Conservation (phyloP, 2,113 vertebrate species). For the Recurvirostra avosetta region DNA sequence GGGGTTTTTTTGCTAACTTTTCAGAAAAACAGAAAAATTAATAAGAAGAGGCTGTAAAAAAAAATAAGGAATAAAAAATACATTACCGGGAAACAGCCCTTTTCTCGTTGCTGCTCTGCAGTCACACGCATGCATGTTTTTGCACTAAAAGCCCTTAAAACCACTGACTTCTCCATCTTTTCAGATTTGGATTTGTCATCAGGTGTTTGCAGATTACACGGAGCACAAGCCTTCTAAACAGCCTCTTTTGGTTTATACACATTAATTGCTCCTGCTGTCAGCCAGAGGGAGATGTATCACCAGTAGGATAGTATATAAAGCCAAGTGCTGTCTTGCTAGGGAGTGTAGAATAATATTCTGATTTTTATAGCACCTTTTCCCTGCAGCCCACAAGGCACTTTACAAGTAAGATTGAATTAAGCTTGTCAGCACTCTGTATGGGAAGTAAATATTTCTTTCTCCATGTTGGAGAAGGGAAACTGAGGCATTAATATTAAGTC, state of each 20-base stretch:
- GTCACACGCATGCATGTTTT: neutral
- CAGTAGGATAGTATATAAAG: neutral
- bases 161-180: neutral
- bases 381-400: neutral
- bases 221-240: neutral
- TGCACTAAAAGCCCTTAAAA: neutral
- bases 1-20: too few relatives aligned
- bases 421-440: neutral
- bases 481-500: slow-evolving; percentile 38
- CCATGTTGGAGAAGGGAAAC: slow-evolving; percentile 19
- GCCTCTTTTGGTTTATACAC: neutral
- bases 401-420: slow-evolving; percentile 45
- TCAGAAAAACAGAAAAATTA: neutral
- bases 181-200: neutral
- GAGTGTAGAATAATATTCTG: neutral
- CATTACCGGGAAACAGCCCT: neutral
- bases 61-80: neutral
- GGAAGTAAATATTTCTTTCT: slow-evolving; percentile 27
- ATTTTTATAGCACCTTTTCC: slow-evolving; percentile 31
- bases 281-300: slow-evolving; percentile 22
- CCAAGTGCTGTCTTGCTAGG: neutral
- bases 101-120: neutral
- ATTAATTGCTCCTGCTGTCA: slow-evolving; percentile 14
- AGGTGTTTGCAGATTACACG: neutral
- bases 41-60: neutral